Evolutionary conservation across 2,888 invertebrate genomes (phyloP).

Genomic region (Conchocele bisecta): DNA sequence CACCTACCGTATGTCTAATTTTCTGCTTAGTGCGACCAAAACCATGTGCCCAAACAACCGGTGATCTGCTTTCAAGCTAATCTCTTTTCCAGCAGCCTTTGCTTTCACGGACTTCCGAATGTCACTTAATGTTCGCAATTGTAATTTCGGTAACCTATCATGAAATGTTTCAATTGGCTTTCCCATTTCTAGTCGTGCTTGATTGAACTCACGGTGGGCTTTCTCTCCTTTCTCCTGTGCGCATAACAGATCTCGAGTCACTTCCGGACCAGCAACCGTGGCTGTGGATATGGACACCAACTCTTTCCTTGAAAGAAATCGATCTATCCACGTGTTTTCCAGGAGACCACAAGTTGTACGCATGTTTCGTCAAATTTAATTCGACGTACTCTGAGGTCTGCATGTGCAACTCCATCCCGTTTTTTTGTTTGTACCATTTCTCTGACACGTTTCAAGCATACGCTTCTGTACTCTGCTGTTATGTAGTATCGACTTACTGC

Average conservation of each 20-base stretch:
- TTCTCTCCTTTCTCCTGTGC: too few species aligned
- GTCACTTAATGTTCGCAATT: slow-evolving; percentile 48
- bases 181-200: too few species aligned
- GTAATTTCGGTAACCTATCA: slow-evolving; percentile 43
- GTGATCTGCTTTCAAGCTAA: slow-evolving; percentile 31
- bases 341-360: slow-evolving; percentile 22
- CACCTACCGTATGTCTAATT: slow-evolving; percentile 31
- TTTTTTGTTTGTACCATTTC: neutral
- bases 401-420: too few species aligned
- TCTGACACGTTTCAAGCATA: slow-evolving; percentile 18
- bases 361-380: too few species aligned
- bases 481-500: slow-evolving; percentile 47
- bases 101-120: slow-evolving; percentile 5
- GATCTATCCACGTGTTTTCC: slow-evolving; percentile 30
- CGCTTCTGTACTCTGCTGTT: slow-evolving; percentile 43
- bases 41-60: slow-evolving; percentile 35
- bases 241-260: too few species aligned
- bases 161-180: slow-evolving; percentile 44
- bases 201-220: too few species aligned
- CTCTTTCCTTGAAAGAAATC: too few species aligned
- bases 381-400: too few species aligned
- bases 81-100: neutral
- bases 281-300: too few species aligned
- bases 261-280: too few species aligned
- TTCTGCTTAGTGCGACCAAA: slow-evolving; percentile 24